A percentile compares a stretch with the other conserved stretches of the same genome.
These are phyloP conservation scores for Athetis lepigone DNA, from an alignment of 2,888 invertebrate species.

Conservation along the genomic window DNA sequence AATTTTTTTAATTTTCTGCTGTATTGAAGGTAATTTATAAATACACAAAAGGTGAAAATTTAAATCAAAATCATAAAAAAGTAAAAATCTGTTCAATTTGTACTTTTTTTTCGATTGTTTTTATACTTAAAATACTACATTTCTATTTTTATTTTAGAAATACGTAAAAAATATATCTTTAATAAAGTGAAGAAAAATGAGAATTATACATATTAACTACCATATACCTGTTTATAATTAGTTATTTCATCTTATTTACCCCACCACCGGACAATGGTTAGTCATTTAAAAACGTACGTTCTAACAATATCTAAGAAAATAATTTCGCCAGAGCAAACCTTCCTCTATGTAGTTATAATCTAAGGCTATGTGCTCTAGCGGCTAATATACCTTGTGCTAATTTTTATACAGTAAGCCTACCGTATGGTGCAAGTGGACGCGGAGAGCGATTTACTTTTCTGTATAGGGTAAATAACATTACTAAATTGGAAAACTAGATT, in stretches of 20 bases:
- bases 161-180: too few relatives aligned
- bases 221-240: background rate
- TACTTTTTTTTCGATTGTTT: too few relatives aligned
- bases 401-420: slow-evolving; percentile 31
- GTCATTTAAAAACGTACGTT: slow-evolving; percentile 28
- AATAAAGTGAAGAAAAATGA: too few relatives aligned
- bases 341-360: slow-evolving; percentile 40
- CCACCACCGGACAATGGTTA: slow-evolving; percentile 34
- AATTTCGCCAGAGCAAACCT: slow-evolving; percentile 49
- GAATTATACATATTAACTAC: too few relatives aligned
- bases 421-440: slow-evolving; percentile 31
- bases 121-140: too few relatives aligned
- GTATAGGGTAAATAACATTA: too few relatives aligned
- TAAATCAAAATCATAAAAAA: too few relatives aligned
- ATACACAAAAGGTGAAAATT: too few relatives aligned
- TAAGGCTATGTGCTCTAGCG: slow-evolving; percentile 41
- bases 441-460: slow-evolving; percentile 41
- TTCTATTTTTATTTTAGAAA: too few relatives aligned
- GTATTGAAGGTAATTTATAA: too few relatives aligned
- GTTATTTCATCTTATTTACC: background rate
- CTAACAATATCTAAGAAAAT: slow-evolving; percentile 28
- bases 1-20: too few relatives aligned
- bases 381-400: slow-evolving; percentile 38
- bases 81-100: too few relatives aligned
- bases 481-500: background rate